phyloP scores from a whole-genome alignment of 2,888 invertebrate genomes.

The Protodeltote pygarga region DNA sequence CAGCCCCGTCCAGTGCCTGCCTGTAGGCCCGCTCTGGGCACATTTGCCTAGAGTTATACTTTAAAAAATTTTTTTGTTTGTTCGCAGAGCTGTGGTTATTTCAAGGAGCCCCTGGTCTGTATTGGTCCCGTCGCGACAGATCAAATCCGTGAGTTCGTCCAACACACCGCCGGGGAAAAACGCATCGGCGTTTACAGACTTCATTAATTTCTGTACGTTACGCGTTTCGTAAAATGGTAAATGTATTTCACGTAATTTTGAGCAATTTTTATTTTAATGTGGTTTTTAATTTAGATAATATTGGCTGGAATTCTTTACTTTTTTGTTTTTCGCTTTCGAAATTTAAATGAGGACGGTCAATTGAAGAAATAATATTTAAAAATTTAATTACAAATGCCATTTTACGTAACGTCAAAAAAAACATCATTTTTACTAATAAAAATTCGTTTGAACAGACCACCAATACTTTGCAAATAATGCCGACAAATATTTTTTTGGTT shows the following conservation, averaged over 20 bases:
- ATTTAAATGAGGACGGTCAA: not conserved
- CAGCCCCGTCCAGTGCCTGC: no score
- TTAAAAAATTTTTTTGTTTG: not conserved
- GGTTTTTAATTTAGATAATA: not conserved
- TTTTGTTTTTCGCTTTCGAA: not conserved
- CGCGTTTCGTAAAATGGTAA: constrained; percentile 39
- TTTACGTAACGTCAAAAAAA: constrained; percentile 27
- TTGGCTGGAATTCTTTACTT: constrained; percentile 13
- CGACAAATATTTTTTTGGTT: constrained; percentile 23
- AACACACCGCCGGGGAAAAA: constrained; percentile 94
- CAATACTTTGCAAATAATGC: constrained; percentile 32
- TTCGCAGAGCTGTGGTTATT: constrained; percentile 94
- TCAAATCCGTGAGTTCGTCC: constrained; percentile 89
- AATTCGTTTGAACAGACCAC: constrained; percentile 17
- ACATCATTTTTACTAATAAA: constrained; percentile 52
- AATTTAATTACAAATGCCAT: constrained; percentile 7
- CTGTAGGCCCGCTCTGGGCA: no score
- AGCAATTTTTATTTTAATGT: not conserved
- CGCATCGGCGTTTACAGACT: constrained; percentile 89
- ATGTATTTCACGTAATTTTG: not conserved
- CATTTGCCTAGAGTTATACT: not conserved
- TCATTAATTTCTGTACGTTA: constrained; percentile 62
- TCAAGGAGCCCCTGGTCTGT: constrained; percentile 95
- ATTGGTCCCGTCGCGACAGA: constrained; percentile 94
- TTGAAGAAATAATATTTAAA: not conserved